Base-by-base conservation (phyloP, 2,797 vertebrate species). In the Sphenodon punctatus region DNA sequence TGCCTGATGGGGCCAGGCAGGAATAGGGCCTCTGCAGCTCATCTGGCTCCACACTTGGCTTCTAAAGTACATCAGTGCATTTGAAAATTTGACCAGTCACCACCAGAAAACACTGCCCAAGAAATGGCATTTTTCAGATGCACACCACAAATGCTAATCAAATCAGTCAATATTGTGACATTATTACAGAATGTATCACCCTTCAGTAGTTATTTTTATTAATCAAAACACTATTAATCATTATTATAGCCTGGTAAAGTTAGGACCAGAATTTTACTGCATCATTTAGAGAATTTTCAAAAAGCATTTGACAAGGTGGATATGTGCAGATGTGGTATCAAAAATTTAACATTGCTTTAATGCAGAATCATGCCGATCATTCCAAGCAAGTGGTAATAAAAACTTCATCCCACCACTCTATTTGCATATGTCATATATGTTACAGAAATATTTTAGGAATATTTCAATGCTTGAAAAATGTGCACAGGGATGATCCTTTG, bases 31-130 rank as follows among this genome's bases (percentile, higher is more conserved):
- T n/a, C n/a, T n/a, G n/a, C n/a, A n/a, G n/a, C n/a, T 39, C 10
- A 39, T 39, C 39, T 39, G 13, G 39, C 12, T 12, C 10, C 39
- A 39, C 12, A 12, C 39, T 39, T 39, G 39, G 10, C 12, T 3
- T n/a, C n/a, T n/a, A n/a, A n/a, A n/a, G n/a, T n/a, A n/a, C 12
- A 12, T 39, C 55, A 46, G 70, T 17, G 3, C 17, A 60, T 85
- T 48, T 60, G 67, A 70, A 0, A 0, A 49, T 82, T 67, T 61
- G 32, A 7, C 17, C 86, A 79, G 8, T 19, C 16, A 75, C 80
- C 80, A 73, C 34, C n/a, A 68, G 39, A 78, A 92, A 86, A 85
- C 64, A 67, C 30, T 63, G 27, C 41, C 39, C 56, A 3, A 1
- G 53, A 15, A 23, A 10, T 10, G 43, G 8, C 41, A 73, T 42